These are phyloP conservation scores for Vimba vimba DNA, from an alignment of 2,113 vertebrate genomes.

Conservation along the genomic window DNA sequence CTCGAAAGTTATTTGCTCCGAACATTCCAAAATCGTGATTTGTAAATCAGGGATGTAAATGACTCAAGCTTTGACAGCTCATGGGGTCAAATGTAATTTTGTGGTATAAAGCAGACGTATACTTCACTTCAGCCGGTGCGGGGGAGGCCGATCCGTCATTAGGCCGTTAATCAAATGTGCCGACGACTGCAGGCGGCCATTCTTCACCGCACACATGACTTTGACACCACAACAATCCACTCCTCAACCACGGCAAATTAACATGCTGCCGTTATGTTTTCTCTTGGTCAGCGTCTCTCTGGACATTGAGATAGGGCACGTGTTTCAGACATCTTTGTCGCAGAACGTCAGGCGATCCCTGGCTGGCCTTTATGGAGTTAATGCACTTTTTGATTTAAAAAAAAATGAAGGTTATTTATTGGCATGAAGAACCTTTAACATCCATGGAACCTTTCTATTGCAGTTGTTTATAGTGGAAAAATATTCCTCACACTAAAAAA, in stretches of 20 bases:
- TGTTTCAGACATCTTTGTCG: slow-evolving; percentile 37
- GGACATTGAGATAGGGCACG: background rate
- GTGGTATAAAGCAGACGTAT: slow-evolving; percentile 57
- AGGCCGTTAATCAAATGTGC: slow-evolving; percentile 48
- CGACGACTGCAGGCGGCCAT: slow-evolving; percentile 50
- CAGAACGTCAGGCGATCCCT: background rate
- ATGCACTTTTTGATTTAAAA: background rate
- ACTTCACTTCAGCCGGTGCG: slow-evolving; percentile 61
- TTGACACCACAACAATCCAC: slow-evolving; percentile 33
- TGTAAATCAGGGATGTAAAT: slow-evolving; percentile 53
- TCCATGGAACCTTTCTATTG: background rate
- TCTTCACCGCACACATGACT: slow-evolving; percentile 44
- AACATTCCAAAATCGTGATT: slow-evolving; percentile 38
- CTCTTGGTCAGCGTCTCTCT: background rate
- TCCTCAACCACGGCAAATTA: slow-evolving; percentile 24
- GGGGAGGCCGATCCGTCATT: slow-evolving; percentile 60
- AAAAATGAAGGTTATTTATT: background rate
- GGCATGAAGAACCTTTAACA: background rate
- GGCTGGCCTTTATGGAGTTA: background rate
- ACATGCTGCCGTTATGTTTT: background rate
- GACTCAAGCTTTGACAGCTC: slow-evolving; percentile 63
- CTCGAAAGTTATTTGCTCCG: slow-evolving; percentile 45
- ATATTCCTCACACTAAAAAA: background rate
- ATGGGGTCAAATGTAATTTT: slow-evolving; percentile 65
- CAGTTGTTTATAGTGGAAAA: background rate